Base-by-base conservation (phyloP, 2,888 invertebrate species). In the Lasioglossum vierecki region DNA sequence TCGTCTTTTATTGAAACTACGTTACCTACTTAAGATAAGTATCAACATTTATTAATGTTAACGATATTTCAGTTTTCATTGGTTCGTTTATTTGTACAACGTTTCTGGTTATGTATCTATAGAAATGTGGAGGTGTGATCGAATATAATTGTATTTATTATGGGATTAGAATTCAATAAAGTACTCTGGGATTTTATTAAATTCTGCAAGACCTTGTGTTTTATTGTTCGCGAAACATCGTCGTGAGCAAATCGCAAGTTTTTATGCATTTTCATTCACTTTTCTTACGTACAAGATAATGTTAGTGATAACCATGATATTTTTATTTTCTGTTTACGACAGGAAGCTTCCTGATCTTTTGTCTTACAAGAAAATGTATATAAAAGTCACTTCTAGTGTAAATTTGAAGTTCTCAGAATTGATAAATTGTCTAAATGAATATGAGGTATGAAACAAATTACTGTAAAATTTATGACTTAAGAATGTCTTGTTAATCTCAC, bases 1-100 rank as follows among this genome's bases (percentile, higher is more conserved):
- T 30, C 44, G 44, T 71, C n/a, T 13, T 77, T 87, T 77, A 76
- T 66, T 79, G 11, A n/a, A 80, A 78, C 26, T 30, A 35, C 15
- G 9, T 15, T 30, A n/a, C 74, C n/a, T 11, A 30, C 35, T 30
- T 70, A 8, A n/a, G 22, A 18, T 53, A 71, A 53, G 22, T 39
- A 68, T 22, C 22, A 13, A 70, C n/a, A 39, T 11, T 70, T 70
- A 41, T n/a, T 68, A 22, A 18, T 22, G 63, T 68, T 35, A 63
- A 30, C 63, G 30, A 57, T 15, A 4, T n/a, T 57, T 57, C 9
- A n/a, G n/a, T n/a, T 22, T 57, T 11, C 57, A n/a, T 57, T n/a
- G 5, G 30, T 63, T 63, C 30, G 35, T 26, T 39, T 68, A 35
- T 35, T 68, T 35, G 22, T 68, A 18, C 22, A 68, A 18, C 15